These are phyloP conservation scores for Acheta domesticus DNA, from an alignment of 2,888 invertebrate species.

Conservation along the genomic window DNA sequence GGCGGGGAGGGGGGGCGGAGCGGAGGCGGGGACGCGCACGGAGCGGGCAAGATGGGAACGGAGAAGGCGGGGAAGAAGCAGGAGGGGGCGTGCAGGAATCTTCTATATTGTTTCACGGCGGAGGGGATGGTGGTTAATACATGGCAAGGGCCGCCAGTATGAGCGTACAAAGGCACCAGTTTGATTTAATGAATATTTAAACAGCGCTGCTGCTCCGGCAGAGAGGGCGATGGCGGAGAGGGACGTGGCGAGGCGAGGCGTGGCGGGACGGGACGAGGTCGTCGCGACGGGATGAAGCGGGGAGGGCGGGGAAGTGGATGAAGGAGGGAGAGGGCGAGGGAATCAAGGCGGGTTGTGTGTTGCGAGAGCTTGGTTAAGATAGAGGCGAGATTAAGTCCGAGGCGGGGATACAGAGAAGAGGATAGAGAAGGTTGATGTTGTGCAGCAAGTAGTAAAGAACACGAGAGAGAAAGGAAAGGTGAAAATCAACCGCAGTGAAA, in stretches of 20 bases:
- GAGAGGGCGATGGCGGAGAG: neutral
- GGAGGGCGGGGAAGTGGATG: neutral
- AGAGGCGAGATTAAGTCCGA: no score
- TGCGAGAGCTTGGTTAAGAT: no score
- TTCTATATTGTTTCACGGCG: slow-evolving; percentile 18
- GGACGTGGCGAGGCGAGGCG: neutral
- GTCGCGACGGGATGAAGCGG: neutral
- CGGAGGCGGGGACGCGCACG: neutral
- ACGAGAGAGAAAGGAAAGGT: no score
- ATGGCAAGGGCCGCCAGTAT: neutral
- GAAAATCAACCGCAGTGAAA: no score
- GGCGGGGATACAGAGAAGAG: no score
- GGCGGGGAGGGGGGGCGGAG: neutral
- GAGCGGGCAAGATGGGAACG: neutral
- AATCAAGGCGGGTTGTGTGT: neutral
- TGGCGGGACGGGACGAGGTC: neutral
- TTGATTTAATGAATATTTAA: slow-evolving; percentile 18
- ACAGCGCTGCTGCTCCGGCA: neutral
- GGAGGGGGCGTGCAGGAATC: slow-evolving; percentile 6
- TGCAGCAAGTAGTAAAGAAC: no score
- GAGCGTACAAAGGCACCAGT: slow-evolving; percentile 7
- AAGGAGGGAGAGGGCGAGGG: neutral
- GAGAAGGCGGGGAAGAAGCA: neutral
- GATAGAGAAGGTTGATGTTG: no score
- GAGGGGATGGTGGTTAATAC: slow-evolving; percentile 1